Base-by-base conservation (phyloP, 64 coral and sea anemone genomes). In the Pocillopora damicornis region DNA sequence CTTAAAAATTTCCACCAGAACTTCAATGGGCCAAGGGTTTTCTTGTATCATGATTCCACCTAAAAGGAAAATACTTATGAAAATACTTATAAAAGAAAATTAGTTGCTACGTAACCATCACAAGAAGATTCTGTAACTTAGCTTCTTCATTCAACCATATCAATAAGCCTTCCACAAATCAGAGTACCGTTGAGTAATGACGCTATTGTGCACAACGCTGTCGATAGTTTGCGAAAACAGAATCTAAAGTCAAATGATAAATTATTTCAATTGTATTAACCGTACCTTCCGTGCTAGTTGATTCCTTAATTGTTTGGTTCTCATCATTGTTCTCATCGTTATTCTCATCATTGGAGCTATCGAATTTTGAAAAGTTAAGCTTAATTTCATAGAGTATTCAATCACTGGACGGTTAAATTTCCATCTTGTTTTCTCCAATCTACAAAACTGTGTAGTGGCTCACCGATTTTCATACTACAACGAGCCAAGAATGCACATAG, bases 381-480 rank as follows among this genome's bases (percentile, higher is more conserved):
- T 58, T 58, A 78, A 78, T 60, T 78, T 78, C 56, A 78, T 78
- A 78, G 76, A 78, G 76, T 78, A 78, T 78, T 76, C 74, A 38
- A 76, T 76, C 74, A 76, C 74, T 76, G 74, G 14, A 76, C 4
- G 36, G 42, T 51, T 61, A 79, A 79, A 79, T 61, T 60, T 56
- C 77, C 56, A 79, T 30, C 56, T 79, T 79, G 56, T 79, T 79
- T 79, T 60, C 56, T 79, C 58, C 77, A 79, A 79, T 79, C 77
- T 79, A 60, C 77, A 60, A 79, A 79, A 79, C 77, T 79, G 64
- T 67, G 58, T 59, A 79, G 77, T 79, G 77, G 57, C 77, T 60
- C 77, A 79, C 56, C 57, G 77, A 79, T 79, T 79, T 79, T 79
- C 77, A 61, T 60, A 79, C 77, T 60, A 79, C 77, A 79, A 79